Percentiles rank a stretch among this genome's conserved stretches.
These are phyloP conservation scores for Nyctereutes procyonoides DNA, from an alignment of 2,113 vertebrate genomes.

Conservation along the genomic window DNA sequence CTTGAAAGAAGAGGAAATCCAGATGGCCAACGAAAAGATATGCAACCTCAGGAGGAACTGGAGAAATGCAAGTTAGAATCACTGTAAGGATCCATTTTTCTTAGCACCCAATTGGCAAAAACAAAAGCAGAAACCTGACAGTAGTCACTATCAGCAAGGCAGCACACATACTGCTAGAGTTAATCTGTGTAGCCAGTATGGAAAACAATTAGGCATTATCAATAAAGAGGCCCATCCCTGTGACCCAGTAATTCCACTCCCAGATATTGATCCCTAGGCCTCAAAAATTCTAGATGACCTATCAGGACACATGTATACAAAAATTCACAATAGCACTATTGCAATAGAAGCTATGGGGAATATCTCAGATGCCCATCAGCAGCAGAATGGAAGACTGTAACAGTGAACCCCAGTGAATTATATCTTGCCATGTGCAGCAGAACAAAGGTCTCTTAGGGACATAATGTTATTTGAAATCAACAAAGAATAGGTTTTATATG, in stretches of 20 bases:
- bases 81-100: neutral
- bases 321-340: neutral
- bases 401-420: neutral
- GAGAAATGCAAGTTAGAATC: neutral
- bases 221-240: neutral
- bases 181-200: neutral
- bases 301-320: neutral
- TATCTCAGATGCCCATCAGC: neutral
- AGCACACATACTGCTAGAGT: neutral
- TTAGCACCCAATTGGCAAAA: neutral
- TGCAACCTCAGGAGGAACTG: neutral
- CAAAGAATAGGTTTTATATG: neutral
- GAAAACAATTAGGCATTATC: neutral
- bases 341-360: neutral
- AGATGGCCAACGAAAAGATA: neutral
- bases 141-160: neutral
- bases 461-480: neutral
- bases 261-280: neutral
- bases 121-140: neutral
- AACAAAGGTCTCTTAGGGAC: neutral
- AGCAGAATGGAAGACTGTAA: neutral
- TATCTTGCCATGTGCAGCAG: neutral
- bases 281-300: neutral
- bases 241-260: neutral
- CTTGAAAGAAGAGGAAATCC: neutral